Evolutionary conservation across 1,140 invertebrate genomes (phyloP), one percentile per base, ranked within the genome.

Genomic region (Orchestia grillus): DNA sequence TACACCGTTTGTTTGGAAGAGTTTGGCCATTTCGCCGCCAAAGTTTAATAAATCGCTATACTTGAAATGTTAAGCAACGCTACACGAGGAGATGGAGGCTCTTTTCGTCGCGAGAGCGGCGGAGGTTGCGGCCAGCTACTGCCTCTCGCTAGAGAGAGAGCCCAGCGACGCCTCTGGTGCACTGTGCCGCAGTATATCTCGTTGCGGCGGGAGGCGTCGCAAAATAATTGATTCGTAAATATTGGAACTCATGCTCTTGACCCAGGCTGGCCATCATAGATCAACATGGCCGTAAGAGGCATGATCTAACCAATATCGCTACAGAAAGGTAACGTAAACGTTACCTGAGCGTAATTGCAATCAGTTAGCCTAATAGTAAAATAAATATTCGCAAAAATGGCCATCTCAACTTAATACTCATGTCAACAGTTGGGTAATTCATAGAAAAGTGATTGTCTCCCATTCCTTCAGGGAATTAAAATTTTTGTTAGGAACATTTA

Each of bases 171-270:
- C 11, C 62, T 8, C 28, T 77, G 28, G 15, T 77, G 62, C 62
- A 36, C 62, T 36, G 15, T 36, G 28, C 62, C 62, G 62, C 62
- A 77, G 62, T 77, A 77, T 77, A 19, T 77, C 62, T 77, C 28
- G 28, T 77, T 77, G 62, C 11, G 62, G 62, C 62, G 11, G 11
- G 1, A 36, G 15, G 15, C 11, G 62, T 1, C 62, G 36, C 62
- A 77, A 77, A 77, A 77, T 77, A 77, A 77, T 77, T 77, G 62
- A 77, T 77, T 77, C 62, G 62, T 77, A 77, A 77, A 77, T 77
- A 77, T 77, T 77, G 62, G 62, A 77, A 77, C 62, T 23, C 11
- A 77, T 28, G 62, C 15, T 36, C 62, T 36, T 36, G 62, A 36
- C 62, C 28, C 11, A 77, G 62, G 15, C 28, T 28, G 1, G 62